These are phyloP conservation scores for Zosterops japonicus DNA, from an alignment of 2,113 vertebrate species.

Conservation along the genomic window DNA sequence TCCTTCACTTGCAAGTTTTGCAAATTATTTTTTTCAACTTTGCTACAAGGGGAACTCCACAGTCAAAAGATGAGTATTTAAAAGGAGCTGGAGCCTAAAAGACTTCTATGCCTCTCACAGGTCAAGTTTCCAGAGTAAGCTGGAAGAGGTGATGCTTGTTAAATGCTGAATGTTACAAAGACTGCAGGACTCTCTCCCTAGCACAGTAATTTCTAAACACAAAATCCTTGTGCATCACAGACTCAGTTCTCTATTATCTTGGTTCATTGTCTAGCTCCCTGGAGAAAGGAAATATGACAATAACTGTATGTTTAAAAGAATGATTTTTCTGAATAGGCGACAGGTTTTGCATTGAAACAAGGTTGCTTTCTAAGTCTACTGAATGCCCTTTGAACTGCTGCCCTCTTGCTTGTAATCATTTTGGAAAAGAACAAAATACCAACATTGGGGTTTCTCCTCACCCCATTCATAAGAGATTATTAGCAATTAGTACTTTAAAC, in stretches of 20 bases:
- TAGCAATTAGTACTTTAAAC: background rate
- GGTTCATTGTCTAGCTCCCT: background rate
- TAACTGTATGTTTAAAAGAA: background rate
- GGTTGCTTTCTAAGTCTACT: background rate
- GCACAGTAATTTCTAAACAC: background rate
- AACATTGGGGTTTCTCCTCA: background rate
- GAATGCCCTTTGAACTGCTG: background rate
- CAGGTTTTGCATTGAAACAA: background rate
- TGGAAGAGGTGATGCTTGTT: background rate
- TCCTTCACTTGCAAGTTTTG: background rate
- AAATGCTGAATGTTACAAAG: background rate
- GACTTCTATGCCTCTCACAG: background rate
- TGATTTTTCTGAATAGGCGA: background rate
- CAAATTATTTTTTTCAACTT: background rate
- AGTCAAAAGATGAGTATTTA: background rate
- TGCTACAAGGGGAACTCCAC: background rate
- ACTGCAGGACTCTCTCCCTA: background rate
- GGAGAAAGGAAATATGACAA: background rate
- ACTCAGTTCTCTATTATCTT: background rate
- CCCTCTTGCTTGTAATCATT: background rate
- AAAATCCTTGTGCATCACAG: background rate
- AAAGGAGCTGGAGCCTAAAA: background rate
- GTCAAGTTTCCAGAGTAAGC: background rate
- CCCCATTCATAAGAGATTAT: background rate
- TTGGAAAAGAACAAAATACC: background rate